Base-by-base conservation (phyloP, 2,797 vertebrate genomes). In the Catamblyrhynchus diadema region DNA sequence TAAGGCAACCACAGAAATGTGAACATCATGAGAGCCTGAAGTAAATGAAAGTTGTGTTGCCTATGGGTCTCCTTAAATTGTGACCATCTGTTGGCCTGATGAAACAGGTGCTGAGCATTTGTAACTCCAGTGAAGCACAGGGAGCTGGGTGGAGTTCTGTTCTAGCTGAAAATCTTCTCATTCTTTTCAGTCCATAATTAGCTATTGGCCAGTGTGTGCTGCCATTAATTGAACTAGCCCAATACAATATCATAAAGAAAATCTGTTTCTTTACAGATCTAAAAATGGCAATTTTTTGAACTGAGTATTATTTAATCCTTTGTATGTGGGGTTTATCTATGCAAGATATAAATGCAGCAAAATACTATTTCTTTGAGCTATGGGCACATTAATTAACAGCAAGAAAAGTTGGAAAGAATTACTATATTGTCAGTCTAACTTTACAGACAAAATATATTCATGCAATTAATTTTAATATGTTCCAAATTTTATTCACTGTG, bases 361-460 rank as follows among this genome's bases (percentile, higher is more conserved):
- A 86, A 75, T 69, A 20, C 22, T 64, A 50, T 77, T 81, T 85
- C 61, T 95, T 91, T 59, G 79, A 89, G 59, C 17, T 84, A 78
- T 4, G 1, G 27, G 6, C 37, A 62, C 0, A 1, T 41, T 86
- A 83, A 92, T 89, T 92, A 94, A 42, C 51, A 81, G 33, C 30
- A 79, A 83, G 57, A 91, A 90, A 32, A 35, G 10, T 47, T 88
- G n/a, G 33, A 86, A 96, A 92, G 61, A 74, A 75, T 93, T 78
- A 57, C 21, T 88, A 4, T 78, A 91, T 79, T 81, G n/a, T 75
- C 81, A 70, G n/a, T 79, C 44, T 72, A 83, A 93, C 62, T 89
- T 80, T 95, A 92, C 33, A 90, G 89, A 78, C 22, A 61, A 88
- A 93, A 93, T 94, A 94, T 86, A 88, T 93, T 88, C 72, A 33